Evolutionary conservation across 2,113 vertebrate genomes (phyloP).

Genomic region (Sitta europaea): DNA sequence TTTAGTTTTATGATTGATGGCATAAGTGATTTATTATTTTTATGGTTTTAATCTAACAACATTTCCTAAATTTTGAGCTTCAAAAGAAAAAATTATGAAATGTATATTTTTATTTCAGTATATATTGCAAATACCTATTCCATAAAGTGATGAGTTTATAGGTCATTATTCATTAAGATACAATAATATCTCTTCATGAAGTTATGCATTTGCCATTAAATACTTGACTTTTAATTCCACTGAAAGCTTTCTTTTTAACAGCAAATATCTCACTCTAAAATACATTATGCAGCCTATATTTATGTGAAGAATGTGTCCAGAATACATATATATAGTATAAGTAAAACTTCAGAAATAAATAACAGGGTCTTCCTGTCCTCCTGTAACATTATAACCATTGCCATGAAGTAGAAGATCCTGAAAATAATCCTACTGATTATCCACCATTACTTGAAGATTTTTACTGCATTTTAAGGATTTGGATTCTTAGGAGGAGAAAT

Average conservation of each 20-base stretch:
- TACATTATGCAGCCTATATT: background rate
- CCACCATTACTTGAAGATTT: background rate
- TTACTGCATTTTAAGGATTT: background rate
- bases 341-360: background rate
- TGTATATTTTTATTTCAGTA: conserved; percentile 9
- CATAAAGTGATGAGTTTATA: background rate
- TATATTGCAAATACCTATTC: background rate
- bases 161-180: background rate
- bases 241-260: conserved; percentile 26
- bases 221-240: background rate
- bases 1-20: conserved; percentile 31
- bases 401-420: background rate
- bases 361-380: background rate
- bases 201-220: background rate
- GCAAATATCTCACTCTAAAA: background rate
- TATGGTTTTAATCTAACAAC: conserved; percentile 27
- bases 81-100: background rate
- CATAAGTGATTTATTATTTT: conserved; percentile 32
- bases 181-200: background rate
- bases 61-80: conserved; percentile 26
- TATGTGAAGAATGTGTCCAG: background rate
- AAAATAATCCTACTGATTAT: background rate
- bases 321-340: background rate
- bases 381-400: background rate
- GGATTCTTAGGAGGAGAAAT: background rate